phyloP scores from a whole-genome alignment of 1,140 invertebrate genomes.

The Gerris buenoi region DNA sequence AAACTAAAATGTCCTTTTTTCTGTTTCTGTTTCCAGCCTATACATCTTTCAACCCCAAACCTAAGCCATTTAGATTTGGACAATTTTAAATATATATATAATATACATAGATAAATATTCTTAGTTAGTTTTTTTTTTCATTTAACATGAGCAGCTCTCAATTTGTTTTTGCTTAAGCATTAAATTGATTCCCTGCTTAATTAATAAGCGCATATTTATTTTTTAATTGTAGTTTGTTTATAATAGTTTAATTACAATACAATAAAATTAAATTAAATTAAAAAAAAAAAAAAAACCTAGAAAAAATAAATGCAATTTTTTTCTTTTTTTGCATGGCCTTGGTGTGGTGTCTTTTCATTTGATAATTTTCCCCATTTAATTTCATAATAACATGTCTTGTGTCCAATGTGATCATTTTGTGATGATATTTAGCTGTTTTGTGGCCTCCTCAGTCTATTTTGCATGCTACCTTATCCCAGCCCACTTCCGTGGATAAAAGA shows the following conservation, averaged over 20 bases:
- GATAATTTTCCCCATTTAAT: too few relatives aligned
- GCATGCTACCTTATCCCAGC: not conserved
- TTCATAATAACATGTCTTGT: not conserved
- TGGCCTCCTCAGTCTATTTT: constrained; percentile 9
- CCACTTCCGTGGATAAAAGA: constrained; percentile 11
- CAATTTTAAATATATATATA: not conserved
- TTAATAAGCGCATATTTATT: not conserved
- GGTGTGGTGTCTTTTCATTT: too few relatives aligned
- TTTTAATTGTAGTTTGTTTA: too few relatives aligned
- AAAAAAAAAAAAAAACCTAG: too few relatives aligned
- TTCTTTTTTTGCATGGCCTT: not conserved
- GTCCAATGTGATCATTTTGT: not conserved
- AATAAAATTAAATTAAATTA: too few relatives aligned
- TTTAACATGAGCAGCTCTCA: constrained; percentile 7
- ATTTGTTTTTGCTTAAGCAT: constrained; percentile 3
- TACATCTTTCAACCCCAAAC: constrained; percentile 45
- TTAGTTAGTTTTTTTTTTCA: constrained; percentile 10
- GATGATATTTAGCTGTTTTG: constrained; percentile 6
- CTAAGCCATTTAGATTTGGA: constrained; percentile 36
- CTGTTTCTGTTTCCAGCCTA: constrained; percentile 37
- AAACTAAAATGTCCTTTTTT: not conserved
- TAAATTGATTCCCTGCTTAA: not conserved
- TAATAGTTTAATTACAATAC: too few relatives aligned
- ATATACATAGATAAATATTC: constrained; percentile 10
- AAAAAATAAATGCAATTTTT: not conserved